Evolutionary conservation across 2,797 vertebrate genomes (phyloP), one percentile per base, ranked within the genome.

Genomic region (Diceros bicornis): DNA sequence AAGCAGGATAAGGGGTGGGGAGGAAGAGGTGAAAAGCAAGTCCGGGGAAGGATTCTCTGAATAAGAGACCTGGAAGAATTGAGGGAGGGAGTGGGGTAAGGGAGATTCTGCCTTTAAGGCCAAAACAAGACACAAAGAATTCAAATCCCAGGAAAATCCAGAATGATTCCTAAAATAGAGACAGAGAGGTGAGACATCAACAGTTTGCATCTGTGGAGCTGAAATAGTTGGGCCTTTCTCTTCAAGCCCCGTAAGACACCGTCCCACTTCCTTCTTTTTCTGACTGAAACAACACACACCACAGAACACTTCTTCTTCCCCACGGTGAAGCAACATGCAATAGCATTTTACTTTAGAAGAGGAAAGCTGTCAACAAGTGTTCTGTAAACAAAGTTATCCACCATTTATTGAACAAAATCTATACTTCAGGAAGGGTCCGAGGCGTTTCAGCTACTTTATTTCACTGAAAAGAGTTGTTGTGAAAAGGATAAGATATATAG

Each of bases 261-360:
- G 0, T 85, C 75, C 95, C 62, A 94, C 96, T 97, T 97, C 98
- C 96, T 94, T 96, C 72, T 95, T 97, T 95, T 75, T 94, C 78
- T 86, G 78, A 81, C 93, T 89, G 55, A 77, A 96, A 79, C 75
- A 94, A 77, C 62, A 78, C 89, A 93, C 52, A 50, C 72, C n/a
- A 64, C 17, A 59, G 74, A 77, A 55, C 29, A 81, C 91, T 96
- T 98, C 97, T 91, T 96, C 97, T 97, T 78, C n/a, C 82, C 83
- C 47, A 52, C 4, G 21, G 61, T 87, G 50, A 88, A 96, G 68
- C 78, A 92, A 64, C 68, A 85, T 61, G 71, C 55, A 95, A 89
- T 91, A 74, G 32, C 25, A 59, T 79, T 97, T 94, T 78, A 89
- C 55, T 82, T 93, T 16, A 93, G 61, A 27, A 83, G 7, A 83